A percentile compares a stretch with the other conserved stretches of the same genome.
These are phyloP conservation scores for Acrocyrtus sp. DNA, from an alignment of 2,888 invertebrate species.

Conservation along the genomic window DNA sequence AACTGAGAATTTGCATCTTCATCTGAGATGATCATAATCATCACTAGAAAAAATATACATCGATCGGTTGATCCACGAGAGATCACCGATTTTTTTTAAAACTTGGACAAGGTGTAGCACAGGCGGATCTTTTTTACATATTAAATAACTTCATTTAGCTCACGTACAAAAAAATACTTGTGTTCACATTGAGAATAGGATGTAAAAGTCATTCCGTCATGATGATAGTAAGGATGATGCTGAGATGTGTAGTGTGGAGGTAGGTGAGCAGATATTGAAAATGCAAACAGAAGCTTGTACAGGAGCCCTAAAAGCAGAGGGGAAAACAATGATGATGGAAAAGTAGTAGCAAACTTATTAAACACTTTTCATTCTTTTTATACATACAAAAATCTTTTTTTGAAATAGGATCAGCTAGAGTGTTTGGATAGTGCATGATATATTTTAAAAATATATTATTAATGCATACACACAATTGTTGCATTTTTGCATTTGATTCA, in stretches of 20 bases:
- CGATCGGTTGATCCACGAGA: slow-evolving; percentile 1
- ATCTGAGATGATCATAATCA: too few relatives aligned
- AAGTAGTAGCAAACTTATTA: background rate
- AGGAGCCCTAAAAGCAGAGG: too few relatives aligned
- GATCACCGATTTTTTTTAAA: too few relatives aligned
- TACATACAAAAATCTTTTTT: background rate
- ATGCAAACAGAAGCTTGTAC: slow-evolving; percentile 10
- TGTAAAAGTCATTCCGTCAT: background rate
- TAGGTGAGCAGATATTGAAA: background rate
- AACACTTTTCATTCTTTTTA: background rate
- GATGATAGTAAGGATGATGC: background rate
- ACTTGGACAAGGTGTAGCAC: background rate
- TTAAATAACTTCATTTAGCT: slow-evolving; percentile 21
- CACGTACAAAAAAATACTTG: slow-evolving; percentile 17
- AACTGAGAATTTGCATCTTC: slow-evolving; percentile 24
- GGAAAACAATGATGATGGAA: background rate
- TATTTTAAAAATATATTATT: too few relatives aligned
- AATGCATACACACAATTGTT: background rate
- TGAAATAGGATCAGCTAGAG: too few relatives aligned
- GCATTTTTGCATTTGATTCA: background rate
- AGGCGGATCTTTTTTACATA: slow-evolving; percentile 4
- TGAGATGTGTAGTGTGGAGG: background rate
- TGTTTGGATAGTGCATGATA: too few relatives aligned
- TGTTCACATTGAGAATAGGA: background rate
- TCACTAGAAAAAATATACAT: too few relatives aligned